Conservation (phyloP, 2,888 invertebrate genomes). For the Drosophila falleni region DNA sequence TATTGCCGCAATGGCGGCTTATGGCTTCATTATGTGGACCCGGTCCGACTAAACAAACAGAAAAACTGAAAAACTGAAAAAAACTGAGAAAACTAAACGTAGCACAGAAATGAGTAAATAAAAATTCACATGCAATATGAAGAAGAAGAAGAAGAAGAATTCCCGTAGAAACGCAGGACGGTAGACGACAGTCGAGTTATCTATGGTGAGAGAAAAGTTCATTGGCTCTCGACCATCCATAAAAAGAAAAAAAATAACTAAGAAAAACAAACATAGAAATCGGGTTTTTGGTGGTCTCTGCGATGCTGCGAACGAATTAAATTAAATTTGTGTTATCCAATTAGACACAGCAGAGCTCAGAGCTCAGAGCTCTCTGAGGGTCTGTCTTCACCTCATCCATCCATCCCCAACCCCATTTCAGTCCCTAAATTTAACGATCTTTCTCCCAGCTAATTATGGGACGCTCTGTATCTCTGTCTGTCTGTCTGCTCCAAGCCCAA, state of each 20-base stretch:
- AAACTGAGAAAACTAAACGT: constrained; percentile 50
- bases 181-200: constrained; percentile 10
- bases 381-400: constrained; percentile 15
- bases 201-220: constrained; percentile 66
- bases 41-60: constrained; percentile 39
- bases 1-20: constrained; percentile 73
- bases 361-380: constrained; percentile 24
- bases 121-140: constrained; percentile 71
- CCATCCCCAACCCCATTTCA: constrained; percentile 1
- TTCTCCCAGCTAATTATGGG: constrained; percentile 76
- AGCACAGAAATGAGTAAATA: constrained; percentile 50
- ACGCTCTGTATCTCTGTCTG: constrained; percentile 33
- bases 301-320: constrained; percentile 72
- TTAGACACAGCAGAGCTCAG: constrained; percentile 63
- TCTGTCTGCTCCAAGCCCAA: constrained; percentile 26
- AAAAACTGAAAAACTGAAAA: constrained; percentile 34
- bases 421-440: constrained; percentile 64
- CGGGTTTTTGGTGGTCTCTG: constrained; percentile 45
- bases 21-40: constrained; percentile 74
- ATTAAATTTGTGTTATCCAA: constrained; percentile 74
- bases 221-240: constrained; percentile 67
- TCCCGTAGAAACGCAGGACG: constrained; percentile 27
- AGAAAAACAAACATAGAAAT: constrained; percentile 34
- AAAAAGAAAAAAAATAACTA: constrained; percentile 56
- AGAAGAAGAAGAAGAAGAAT: constrained; percentile 29